A percentile compares a stretch with the other conserved stretches of the same genome.
These are phyloP conservation scores for Caenorhabditis wallacei DNA, from an alignment of 2,888 invertebrate species.

Conservation along the genomic window DNA sequence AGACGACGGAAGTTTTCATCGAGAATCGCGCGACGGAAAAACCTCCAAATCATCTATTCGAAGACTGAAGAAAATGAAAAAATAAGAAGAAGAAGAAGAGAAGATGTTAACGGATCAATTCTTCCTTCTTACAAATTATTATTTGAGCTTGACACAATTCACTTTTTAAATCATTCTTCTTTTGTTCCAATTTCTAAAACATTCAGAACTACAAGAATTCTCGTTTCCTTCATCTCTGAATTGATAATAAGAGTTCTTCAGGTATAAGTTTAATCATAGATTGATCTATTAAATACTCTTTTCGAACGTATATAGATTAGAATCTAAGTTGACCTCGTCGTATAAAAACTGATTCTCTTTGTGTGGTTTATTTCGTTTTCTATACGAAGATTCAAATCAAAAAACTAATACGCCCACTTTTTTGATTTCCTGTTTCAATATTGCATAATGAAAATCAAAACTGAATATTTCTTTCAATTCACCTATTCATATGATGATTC, in stretches of 20 bases:
- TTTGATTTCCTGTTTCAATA: background rate
- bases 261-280: too few species aligned
- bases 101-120: background rate
- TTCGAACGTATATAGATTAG: conserved; percentile 5
- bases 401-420: background rate
- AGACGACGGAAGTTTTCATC: conserved; percentile 31
- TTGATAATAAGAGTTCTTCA: too few species aligned
- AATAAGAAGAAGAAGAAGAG: background rate
- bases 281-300: too few species aligned
- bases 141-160: conserved; percentile 5
- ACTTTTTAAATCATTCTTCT: background rate
- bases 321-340: conserved; percentile 8
- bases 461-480: background rate
- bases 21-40: conserved; percentile 40
- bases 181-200: background rate
- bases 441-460: background rate
- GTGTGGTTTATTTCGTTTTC: background rate
- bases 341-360: background rate
- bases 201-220: background rate
- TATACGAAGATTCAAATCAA: background rate
- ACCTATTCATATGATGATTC: conserved; percentile 3
- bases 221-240: background rate
- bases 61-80: background rate
- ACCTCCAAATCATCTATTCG: conserved; percentile 40
- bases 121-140: conserved; percentile 7